Evolutionary conservation across 2,113 vertebrate genomes (phyloP).

Genomic region (Daboia siamensis): DNA sequence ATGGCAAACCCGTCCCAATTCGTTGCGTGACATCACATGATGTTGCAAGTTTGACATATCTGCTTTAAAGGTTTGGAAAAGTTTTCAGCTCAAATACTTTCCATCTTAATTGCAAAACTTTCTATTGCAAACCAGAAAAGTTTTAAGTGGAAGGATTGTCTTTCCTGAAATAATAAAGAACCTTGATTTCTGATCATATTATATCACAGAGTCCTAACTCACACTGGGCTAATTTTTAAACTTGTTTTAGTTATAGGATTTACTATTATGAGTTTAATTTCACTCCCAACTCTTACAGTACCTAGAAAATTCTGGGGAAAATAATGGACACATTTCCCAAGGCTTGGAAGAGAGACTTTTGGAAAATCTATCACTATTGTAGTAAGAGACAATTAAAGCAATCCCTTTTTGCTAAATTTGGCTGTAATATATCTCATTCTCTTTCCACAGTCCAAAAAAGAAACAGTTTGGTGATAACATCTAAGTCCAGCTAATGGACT

Average conservation of each 20-base stretch:
- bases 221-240: constrained; percentile 49
- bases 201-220: constrained; percentile 26
- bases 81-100: background rate
- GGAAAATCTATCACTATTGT: background rate
- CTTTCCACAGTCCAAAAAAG: background rate
- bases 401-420: background rate
- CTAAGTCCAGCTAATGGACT: background rate
- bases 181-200: constrained; percentile 51
- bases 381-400: background rate
- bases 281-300: constrained; percentile 48
- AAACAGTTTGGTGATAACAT: background rate
- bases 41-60: no score
- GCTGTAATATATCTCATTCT: background rate
- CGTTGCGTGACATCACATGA: no score
- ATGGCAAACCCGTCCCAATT: no score
- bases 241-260: constrained; percentile 56
- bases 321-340: background rate
- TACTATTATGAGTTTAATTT: constrained; percentile 67
- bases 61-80: background rate
- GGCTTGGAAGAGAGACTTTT: background rate
- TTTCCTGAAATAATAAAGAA: background rate
- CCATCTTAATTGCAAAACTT: background rate
- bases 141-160: background rate
- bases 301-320: background rate
- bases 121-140: background rate